Evolutionary conservation across 2,797 vertebrate genomes (phyloP).

Genomic region (Trematomus bernacchii): DNA sequence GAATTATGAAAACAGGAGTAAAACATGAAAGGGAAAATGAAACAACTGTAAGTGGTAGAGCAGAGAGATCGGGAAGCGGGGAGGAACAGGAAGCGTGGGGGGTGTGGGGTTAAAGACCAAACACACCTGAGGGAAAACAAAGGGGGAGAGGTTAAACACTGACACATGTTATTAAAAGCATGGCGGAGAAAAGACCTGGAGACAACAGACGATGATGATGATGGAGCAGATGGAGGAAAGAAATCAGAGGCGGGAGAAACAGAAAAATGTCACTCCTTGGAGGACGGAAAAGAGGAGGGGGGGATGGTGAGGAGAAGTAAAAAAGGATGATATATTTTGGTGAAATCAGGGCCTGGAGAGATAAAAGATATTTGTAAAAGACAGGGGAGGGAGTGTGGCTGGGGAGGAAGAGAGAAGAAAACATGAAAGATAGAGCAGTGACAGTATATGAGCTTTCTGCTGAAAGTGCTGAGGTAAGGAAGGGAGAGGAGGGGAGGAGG

Average conservation of each 20-base stretch:
- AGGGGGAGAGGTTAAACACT: constrained; percentile 67
- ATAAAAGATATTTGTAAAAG: constrained; percentile 56
- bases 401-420: constrained; percentile 30
- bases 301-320: constrained; percentile 28
- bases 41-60: constrained; percentile 43
- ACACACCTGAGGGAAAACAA: constrained; percentile 63
- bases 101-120: constrained; percentile 48
- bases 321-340: constrained; percentile 75
- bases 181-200: constrained; percentile 44
- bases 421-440: constrained; percentile 42
- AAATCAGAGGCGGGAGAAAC: constrained; percentile 50
- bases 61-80: constrained; percentile 24
- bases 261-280: constrained; percentile 56
- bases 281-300: constrained; percentile 37
- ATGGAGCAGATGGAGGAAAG: constrained; percentile 37
- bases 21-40: constrained; percentile 53
- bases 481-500: neutral
- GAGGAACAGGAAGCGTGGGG: neutral
- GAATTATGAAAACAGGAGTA: constrained; percentile 70
- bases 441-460: constrained; percentile 41
- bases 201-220: constrained; percentile 39
- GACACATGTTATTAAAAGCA: constrained; percentile 73
- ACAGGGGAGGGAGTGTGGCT: constrained; percentile 28
- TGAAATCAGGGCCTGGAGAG: constrained; percentile 65
- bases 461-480: constrained; percentile 60